Evolutionary conservation across 35 echinoderm and acorn worm species (phyloP), one percentile per base, ranked within the genome.

Genomic region (Patiria miniata): DNA sequence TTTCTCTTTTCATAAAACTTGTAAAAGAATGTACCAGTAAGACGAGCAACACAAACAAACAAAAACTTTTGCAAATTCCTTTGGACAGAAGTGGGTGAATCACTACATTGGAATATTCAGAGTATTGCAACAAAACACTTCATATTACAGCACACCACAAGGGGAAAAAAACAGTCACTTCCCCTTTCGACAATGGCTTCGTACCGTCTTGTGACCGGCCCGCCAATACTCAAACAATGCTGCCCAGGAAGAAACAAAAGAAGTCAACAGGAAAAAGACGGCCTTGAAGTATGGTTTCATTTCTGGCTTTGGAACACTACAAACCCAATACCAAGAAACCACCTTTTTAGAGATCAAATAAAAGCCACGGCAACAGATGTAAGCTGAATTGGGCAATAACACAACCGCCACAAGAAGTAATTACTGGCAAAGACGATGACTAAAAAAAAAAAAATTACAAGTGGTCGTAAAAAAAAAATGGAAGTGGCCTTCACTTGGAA

Each of bases 401-500:
- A 73, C 65, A 73, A 36, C 65, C 65, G 34, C 26, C 26, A 26
- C 26, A 73, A 73, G 65, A 73, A 73, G 65, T 73, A 36, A 73
- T 73, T 73, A 73, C 65, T 26, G 23, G 21, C 42, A 73, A 73
- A 73, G 65, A 73, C 65, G 65, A 73, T 23, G 34, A 32, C 10
- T 61, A 61, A 15, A 61, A 7, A 61, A 15, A 61, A 15, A 69
- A 21, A 73, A 22, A 73, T 73, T 28, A 26, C 65, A 73, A 73
- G 65, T 22, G 26, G 65, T 73, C 21, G 65, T 73, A 30, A 12
- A 4, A 47, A 4, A 4, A 73, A 73, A 73, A 73, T 73, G 65
- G 23, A 73, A 26, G 23, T 34, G 65, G 65, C 65, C 65, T 73
- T 73, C 65, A 73, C 65, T 73, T 73, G 21, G 65, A 73, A 73